phyloP scores from a whole-genome alignment of 35 echinoderm and acorn worm species.

The Chiridota heheva region DNA sequence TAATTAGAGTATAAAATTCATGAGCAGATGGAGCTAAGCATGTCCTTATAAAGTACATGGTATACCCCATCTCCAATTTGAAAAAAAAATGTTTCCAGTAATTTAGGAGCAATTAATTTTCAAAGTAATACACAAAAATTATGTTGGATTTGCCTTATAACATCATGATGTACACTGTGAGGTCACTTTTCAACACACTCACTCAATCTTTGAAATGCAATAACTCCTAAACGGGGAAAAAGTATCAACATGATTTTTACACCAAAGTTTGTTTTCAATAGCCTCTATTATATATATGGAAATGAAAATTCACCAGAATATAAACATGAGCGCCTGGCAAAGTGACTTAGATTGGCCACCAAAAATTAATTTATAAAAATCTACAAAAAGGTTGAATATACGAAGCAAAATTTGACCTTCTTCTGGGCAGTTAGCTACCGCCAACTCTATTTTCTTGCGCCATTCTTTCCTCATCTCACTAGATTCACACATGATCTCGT shows the following conservation, averaged over 20 bases:
- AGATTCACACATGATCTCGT: slow-evolving; percentile 80
- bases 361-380: background rate
- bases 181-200: too few relatives aligned
- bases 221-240: too few relatives aligned
- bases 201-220: too few relatives aligned
- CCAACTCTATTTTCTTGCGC: slow-evolving; percentile 65
- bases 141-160: too few relatives aligned
- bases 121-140: too few relatives aligned
- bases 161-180: background rate
- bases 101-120: too few relatives aligned
- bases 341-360: background rate
- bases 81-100: too few relatives aligned
- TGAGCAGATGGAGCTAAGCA: too few relatives aligned
- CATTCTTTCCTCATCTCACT: slow-evolving; percentile 60
- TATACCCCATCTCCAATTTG: slow-evolving; percentile 25
- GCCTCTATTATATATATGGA: too few relatives aligned
- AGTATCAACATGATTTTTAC: too few relatives aligned
- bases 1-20: too few relatives aligned
- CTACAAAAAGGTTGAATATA: background rate
- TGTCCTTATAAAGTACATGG: too few relatives aligned
- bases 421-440: slow-evolving; percentile 74
- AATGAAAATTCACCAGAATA: background rate
- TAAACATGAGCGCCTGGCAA: background rate
- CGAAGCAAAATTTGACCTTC: slow-evolving; percentile 30
- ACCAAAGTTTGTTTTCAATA: background rate